Conservation (phyloP, 2,113 vertebrate genomes). For the Regulus satrapa region DNA sequence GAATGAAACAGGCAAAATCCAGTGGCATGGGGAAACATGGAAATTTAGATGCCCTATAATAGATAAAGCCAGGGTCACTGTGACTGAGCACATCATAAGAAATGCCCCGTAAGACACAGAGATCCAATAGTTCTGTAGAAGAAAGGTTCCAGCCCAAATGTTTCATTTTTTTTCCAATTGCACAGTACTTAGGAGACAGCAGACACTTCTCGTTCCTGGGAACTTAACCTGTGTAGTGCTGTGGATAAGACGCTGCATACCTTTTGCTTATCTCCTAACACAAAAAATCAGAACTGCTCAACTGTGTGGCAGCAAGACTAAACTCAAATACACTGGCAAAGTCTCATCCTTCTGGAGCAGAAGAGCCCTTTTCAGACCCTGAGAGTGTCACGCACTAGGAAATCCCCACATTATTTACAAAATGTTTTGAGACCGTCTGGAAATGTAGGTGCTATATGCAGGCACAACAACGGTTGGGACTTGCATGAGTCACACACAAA, state of each 20-base stretch:
- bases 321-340: background rate
- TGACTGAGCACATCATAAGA: background rate
- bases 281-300: background rate
- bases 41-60: background rate
- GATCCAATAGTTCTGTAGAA: background rate
- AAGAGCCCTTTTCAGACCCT: background rate
- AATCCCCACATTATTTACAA: background rate
- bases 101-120: background rate
- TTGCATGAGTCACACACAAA: background rate
- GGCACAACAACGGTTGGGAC: background rate
- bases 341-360: background rate
- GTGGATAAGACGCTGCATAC: background rate
- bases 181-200: background rate
- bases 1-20: background rate
- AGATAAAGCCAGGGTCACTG: background rate
- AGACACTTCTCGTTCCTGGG: background rate
- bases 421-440: background rate
- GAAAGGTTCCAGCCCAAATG: background rate
- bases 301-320: background rate
- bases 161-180: background rate
- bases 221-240: background rate
- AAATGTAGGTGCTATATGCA: background rate
- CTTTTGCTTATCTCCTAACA: background rate
- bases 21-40: background rate
- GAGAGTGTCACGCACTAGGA: background rate